A percentile compares a stretch with the other conserved stretches of the same genome.
phyloP scores from a whole-genome alignment of 2,113 vertebrate species.

The Scartelaos histophorus region DNA sequence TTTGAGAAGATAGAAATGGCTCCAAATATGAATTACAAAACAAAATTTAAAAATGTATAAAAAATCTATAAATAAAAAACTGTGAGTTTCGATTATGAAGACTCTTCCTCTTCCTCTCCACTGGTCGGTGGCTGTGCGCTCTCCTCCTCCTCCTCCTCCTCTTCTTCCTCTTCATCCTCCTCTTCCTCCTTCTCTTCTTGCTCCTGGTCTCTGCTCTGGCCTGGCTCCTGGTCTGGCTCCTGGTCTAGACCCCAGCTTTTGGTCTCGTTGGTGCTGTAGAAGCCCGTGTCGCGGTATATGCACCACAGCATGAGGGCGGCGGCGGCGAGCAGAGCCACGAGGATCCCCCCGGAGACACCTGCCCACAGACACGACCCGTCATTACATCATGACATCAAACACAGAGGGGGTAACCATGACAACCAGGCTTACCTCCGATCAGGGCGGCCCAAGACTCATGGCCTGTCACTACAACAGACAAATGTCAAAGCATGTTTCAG shows the following conservation, averaged over 20 bases:
- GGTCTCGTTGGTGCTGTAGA: constrained; percentile 49
- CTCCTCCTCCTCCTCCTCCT: not conserved
- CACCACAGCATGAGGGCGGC: constrained; percentile 26
- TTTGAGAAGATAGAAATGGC: too few relatives aligned
- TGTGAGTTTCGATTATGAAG: not conserved
- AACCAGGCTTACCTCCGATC: not conserved
- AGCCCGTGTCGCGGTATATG: constrained; percentile 44
- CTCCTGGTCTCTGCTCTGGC: not conserved
- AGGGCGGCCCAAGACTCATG: not conserved
- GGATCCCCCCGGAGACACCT: constrained; percentile 9
- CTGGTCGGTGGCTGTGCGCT: not conserved
- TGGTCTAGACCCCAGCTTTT: not conserved
- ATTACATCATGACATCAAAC: too few relatives aligned
- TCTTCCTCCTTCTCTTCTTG: not conserved
- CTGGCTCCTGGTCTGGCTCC: not conserved
- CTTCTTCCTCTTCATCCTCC: not conserved
- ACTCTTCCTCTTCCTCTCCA: not conserved
- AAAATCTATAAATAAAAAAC: not conserved
- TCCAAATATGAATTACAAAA: not conserved
- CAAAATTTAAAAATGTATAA: not conserved
- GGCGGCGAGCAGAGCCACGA: constrained; percentile 29
- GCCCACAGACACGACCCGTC: not conserved
- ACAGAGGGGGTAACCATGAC: too few relatives aligned
- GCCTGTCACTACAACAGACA: not conserved
- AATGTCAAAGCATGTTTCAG: not conserved